Evolutionary conservation across 2,888 invertebrate species (phyloP).

Genomic region (Clostera curtula): DNA sequence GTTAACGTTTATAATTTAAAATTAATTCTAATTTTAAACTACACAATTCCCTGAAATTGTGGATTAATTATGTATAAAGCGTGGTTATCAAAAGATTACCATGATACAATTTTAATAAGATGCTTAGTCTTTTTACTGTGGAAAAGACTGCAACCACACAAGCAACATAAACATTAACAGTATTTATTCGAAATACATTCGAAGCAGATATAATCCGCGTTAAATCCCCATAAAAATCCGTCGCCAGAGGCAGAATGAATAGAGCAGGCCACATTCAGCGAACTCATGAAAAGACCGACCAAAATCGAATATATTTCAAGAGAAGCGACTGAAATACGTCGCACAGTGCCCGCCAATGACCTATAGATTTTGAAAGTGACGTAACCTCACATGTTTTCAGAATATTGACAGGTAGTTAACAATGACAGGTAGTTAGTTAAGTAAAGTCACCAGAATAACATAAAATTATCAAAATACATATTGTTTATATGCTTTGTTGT

Average conservation of each 20-base stretch:
- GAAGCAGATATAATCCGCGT: constrained; percentile 57
- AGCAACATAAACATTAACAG: constrained; percentile 28
- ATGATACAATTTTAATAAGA: no score
- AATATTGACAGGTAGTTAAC: no score
- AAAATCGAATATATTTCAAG: constrained; percentile 59
- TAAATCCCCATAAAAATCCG: constrained; percentile 62
- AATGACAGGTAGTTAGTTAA: no score
- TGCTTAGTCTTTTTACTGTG: background rate
- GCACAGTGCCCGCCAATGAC: constrained; percentile 28
- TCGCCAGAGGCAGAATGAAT: constrained; percentile 55
- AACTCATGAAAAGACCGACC: constrained; percentile 65
- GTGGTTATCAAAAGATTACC: no score
- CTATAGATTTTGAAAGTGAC: constrained; percentile 27
- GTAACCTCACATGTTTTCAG: constrained; percentile 5
- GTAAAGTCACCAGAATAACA: no score
- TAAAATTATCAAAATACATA: no score
- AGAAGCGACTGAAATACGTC: constrained; percentile 63
- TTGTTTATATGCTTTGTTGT: no score
- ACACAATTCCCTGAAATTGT: no score
- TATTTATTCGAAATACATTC: constrained; percentile 48
- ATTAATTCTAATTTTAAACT: no score
- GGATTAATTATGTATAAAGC: no score
- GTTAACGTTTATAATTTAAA: no score
- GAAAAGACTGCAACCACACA: constrained; percentile 9
- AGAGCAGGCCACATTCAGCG: constrained; percentile 60